These are phyloP conservation scores for Atethmia centrago DNA, from an alignment of 2,888 invertebrate genomes.

Conservation along the genomic window DNA sequence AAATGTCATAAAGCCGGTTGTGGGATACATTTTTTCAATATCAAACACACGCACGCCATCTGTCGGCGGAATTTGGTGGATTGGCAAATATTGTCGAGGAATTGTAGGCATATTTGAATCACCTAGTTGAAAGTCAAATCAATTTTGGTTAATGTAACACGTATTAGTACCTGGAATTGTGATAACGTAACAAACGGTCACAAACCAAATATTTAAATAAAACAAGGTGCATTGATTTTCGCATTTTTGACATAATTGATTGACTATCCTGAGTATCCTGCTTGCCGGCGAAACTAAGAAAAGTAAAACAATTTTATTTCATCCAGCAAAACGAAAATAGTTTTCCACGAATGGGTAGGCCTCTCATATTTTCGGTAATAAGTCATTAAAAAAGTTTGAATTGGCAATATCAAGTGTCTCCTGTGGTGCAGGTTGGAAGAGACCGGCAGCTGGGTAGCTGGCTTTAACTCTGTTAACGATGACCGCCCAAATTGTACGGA, in stretches of 20 bases:
- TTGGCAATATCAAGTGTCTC: slow-evolving; percentile 65
- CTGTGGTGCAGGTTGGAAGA: slow-evolving; percentile 55
- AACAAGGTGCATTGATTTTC: background rate
- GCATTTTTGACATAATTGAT: background rate
- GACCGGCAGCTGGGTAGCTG: slow-evolving; percentile 35
- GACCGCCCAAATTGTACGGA: slow-evolving; percentile 41
- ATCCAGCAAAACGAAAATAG: slow-evolving; percentile 38
- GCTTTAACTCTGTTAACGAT: slow-evolving; percentile 61
- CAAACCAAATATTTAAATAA: background rate
- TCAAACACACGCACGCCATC: slow-evolving; percentile 53
- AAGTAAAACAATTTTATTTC: background rate
- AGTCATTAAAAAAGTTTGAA: slow-evolving; percentile 69
- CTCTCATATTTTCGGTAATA: slow-evolving; percentile 59
- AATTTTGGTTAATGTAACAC: slow-evolving; percentile 14
- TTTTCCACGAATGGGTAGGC: slow-evolving; percentile 44
- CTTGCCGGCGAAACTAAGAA: background rate
- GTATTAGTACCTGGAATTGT: background rate
- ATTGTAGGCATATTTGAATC: background rate
- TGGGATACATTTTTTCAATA: slow-evolving; percentile 53
- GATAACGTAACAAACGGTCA: background rate
- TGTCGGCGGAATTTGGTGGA: slow-evolving; percentile 53
- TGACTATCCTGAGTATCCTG: background rate
- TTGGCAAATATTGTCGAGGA: slow-evolving; percentile 23
- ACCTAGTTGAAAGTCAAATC: slow-evolving; percentile 4
- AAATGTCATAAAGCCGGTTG: slow-evolving; percentile 70